These are phyloP conservation scores for Chrysemys picta DNA, from an alignment of 2,113 vertebrate species.

Conservation along the genomic window DNA sequence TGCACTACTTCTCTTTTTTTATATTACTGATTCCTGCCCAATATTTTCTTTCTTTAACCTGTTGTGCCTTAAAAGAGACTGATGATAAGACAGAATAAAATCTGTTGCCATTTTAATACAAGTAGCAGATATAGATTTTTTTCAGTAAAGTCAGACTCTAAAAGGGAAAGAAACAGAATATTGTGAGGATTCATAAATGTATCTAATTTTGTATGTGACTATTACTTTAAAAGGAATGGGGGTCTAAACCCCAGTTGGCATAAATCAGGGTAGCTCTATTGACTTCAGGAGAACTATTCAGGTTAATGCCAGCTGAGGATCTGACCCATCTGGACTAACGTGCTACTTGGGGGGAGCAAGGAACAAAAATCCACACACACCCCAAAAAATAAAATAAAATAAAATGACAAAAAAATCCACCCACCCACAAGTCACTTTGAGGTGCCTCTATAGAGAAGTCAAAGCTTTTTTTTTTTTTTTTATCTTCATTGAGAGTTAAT, in stretches of 20 bases:
- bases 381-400: too few species aligned
- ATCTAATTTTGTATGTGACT: not conserved
- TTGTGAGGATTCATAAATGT: not conserved
- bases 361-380: not conserved
- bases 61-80: not conserved
- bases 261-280: not conserved
- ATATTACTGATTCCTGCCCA: rapidly evolving
- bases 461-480: not conserved
- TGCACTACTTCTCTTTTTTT: not conserved
- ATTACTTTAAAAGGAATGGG: not conserved
- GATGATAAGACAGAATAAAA: not conserved
- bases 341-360: not conserved
- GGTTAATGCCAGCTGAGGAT: not conserved
- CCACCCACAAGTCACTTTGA: not conserved
- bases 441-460: not conserved
- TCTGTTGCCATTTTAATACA: not conserved
- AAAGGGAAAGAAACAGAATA: not conserved
- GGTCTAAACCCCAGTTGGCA: not conserved
- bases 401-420: not conserved
- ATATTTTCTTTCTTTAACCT: rapidly evolving
- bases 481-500: not conserved
- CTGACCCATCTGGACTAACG: not conserved
- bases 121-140: not conserved
- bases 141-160: not conserved
- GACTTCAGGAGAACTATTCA: not conserved